Evolutionary conservation across 1,140 invertebrate species (phyloP).

Genomic region (Luehdorfia chinensis): DNA sequence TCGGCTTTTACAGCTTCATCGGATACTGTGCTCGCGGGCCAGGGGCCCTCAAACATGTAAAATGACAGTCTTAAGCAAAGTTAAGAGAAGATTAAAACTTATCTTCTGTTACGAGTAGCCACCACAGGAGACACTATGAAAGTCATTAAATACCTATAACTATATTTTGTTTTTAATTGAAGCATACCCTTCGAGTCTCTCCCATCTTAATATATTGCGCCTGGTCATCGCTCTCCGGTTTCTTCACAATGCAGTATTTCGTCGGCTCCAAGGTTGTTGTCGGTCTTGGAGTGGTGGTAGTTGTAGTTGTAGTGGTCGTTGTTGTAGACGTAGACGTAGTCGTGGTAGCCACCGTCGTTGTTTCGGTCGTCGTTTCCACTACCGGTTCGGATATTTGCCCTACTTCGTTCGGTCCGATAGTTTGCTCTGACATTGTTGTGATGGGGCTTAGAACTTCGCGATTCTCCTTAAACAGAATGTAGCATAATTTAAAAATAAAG

Average conservation of each 20-base stretch:
- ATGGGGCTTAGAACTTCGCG: conserved; percentile 60
- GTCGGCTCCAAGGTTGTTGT: conserved; percentile 82
- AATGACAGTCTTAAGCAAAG: too few species aligned
- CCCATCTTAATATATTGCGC: conserved; percentile 71
- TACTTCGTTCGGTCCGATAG: conserved; percentile 51
- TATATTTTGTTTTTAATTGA: too few species aligned
- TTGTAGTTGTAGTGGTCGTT: conserved; percentile 67
- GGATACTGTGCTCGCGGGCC: too few species aligned
- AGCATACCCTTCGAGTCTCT: conserved; percentile 61
- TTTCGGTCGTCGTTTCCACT: conserved; percentile 65
- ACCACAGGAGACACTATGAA: too few species aligned
- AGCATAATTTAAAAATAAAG: not conserved
- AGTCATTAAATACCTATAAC: too few species aligned
- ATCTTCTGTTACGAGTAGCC: too few species aligned
- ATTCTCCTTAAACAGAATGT: conserved; percentile 43
- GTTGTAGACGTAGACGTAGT: conserved; percentile 77
- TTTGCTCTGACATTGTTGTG: conserved; percentile 65
- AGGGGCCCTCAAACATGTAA: too few species aligned
- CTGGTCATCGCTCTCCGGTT: conserved; percentile 79
- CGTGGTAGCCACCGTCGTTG: conserved; percentile 75
- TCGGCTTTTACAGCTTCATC: too few species aligned
- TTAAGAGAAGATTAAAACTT: too few species aligned
- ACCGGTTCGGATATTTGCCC: conserved; percentile 61
- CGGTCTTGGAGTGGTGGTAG: conserved; percentile 63
- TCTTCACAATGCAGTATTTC: conserved; percentile 89